A percentile compares a stretch with the other conserved stretches of the same genome.
Conservation (phyloP, 37 sponge, comb jelly and placozoan species). For the Chondrilla cf. caribensis region DNA sequence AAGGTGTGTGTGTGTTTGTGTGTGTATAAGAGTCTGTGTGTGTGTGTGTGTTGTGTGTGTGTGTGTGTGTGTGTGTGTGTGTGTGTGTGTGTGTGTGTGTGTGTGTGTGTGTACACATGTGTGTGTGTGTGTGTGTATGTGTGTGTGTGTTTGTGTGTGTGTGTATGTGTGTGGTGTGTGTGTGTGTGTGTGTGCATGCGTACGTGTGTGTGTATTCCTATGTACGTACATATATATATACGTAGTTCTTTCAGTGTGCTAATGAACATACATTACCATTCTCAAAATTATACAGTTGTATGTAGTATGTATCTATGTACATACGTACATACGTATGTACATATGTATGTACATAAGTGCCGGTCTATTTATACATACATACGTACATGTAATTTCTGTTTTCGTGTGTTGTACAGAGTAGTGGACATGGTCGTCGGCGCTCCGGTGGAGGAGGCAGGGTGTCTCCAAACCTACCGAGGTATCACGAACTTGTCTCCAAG, state of each 20-base stretch:
- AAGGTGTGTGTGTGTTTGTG: slow-evolving; percentile 23
- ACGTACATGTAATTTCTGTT: not conserved
- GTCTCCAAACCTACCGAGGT: slow-evolving; percentile 67
- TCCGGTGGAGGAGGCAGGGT: not conserved
- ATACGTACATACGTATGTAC: too few relatives aligned
- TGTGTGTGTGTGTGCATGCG: too few relatives aligned
- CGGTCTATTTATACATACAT: not conserved
- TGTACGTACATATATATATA: too few relatives aligned
- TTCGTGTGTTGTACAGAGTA: not conserved
- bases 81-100: slow-evolving; percentile 13
- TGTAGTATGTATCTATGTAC: too few relatives aligned
- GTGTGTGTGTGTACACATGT: not conserved
- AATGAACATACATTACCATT: too few relatives aligned
- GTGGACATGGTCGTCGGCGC: not conserved
- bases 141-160: not conserved
- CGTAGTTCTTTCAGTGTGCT: too few relatives aligned
- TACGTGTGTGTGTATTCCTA: too few relatives aligned
- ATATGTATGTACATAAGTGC: too few relatives aligned
- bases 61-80: slow-evolving; percentile 22
- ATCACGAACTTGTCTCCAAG: slow-evolving; percentile 72
- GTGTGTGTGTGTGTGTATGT: not conserved
- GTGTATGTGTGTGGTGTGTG: too few relatives aligned
- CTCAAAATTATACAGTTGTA: too few relatives aligned
- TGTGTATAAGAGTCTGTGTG: slow-evolving; percentile 1
- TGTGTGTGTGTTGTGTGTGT: slow-evolving; percentile 16